phyloP scores from a whole-genome alignment of 2,113 vertebrate species.

The Eonycteris spelaea region DNA sequence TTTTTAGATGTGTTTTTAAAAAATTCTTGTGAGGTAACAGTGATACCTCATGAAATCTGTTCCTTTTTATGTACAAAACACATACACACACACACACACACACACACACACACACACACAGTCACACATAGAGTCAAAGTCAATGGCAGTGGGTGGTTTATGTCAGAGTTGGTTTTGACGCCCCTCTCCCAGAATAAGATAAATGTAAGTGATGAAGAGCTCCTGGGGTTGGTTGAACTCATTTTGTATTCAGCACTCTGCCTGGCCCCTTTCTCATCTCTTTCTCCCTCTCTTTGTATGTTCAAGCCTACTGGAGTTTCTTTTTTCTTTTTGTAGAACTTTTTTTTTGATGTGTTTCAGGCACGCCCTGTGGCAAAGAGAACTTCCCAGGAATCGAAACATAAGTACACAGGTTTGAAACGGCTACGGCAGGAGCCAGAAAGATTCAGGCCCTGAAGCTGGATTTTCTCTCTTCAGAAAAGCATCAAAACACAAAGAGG shows the following conservation, averaged over 20 bases:
- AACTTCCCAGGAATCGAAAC: conserved; percentile 92
- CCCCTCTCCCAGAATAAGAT: conserved; percentile 82
- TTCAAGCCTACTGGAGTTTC: conserved; percentile 93
- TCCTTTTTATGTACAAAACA: background rate
- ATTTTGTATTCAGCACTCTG: conserved; percentile 88
- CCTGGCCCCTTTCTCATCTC: conserved; percentile 83
- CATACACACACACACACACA: background rate
- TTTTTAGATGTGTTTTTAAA: background rate
- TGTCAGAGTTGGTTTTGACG: conserved; percentile 76
- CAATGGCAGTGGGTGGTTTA: conserved; percentile 82
- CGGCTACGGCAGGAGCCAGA: conserved; percentile 79
- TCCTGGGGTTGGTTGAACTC: conserved; percentile 86
- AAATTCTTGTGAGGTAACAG: background rate
- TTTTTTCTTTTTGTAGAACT: conserved; percentile 93
- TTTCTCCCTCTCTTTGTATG: conserved; percentile 86
- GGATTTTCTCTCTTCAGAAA: conserved; percentile 63
- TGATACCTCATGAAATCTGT: conserved; percentile 41
- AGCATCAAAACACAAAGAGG: conserved; percentile 55
- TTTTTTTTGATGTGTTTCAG: conserved; percentile 93
- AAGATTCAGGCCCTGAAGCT: conserved; percentile 65
- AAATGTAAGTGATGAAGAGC: conserved; percentile 84
- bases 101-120: background rate
- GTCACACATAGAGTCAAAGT: conserved; percentile 78
- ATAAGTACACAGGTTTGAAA: conserved; percentile 82
- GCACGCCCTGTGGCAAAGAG: conserved; percentile 91